Base-by-base conservation (phyloP, 2,797 vertebrate species). In the Eleutherodactylus coqui region DNA sequence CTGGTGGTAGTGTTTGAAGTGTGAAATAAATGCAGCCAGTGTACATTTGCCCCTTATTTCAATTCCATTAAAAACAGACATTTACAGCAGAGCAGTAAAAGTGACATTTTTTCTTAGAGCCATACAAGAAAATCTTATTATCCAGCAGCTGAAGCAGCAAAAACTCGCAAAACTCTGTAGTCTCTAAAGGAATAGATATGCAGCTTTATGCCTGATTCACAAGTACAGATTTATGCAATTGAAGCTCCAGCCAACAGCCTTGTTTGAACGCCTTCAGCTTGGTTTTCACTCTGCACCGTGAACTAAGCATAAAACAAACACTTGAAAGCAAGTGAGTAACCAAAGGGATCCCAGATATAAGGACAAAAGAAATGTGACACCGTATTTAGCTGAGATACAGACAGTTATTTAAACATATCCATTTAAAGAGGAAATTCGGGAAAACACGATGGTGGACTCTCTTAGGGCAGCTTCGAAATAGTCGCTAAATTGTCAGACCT, bases 131-230 rank as follows among this genome's bases (percentile, higher is more conserved):
- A 87, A 87, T 87, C 85, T 43, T 83, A 81, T 82, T 82, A 87
- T 79, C 75, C n/a, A 27, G 85, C 73, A 87, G 86, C 86, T 87
- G 85, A 86, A 87, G 53, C 81, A 83, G 75, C 85, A 83, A 75
- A 79, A 83, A 55, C 7, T 41, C 45, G 17, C 53, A 58, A 78
- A 58, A 38, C 45, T 27, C 41, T 49, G 17, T 3, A 73, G 53
- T 75, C 85, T 78, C 85, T 38, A 51, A 70, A 78, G 80, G 75
- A 77, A 87, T 29, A 78, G 62, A 58, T 76, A 19, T 36, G 84
- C 14, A 32, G 49, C 27, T 85, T 85, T 73, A 79, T 85, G 32
- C 47, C 41, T 14, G 78, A 64, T 64, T 34, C 78, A 75, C 32
- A 11, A 45, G 29, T 51, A 8, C 53, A 75, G 77, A 73, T 80